Evolutionary conservation across 2,113 vertebrate genomes (phyloP), one percentile per base, ranked within the genome.

Genomic region (Rana temporaria): DNA sequence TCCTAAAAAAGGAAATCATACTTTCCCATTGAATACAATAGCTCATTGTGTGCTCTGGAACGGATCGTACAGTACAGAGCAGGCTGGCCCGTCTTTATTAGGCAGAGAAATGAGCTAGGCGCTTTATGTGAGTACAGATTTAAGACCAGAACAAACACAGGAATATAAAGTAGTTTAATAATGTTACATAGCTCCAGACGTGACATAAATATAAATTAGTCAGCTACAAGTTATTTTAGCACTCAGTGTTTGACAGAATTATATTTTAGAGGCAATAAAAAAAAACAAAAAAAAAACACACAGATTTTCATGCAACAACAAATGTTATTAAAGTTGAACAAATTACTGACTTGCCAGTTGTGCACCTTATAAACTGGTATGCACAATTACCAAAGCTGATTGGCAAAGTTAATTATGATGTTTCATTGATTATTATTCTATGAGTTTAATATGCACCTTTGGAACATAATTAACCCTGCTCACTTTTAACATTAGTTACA

Each of bases 21-120:
- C 69, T 83, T 83, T 83, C 71, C 71, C 62, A 68, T 75, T 76
- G 72, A 73, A 68, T 83, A 83, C 81, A 83, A 83, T 83, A 83
- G 81, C 64, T 76, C 81, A 83, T 82, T 83, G 81, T 83, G 81
- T 66, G 64, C 30, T 14, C 63, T 83, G 80, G 80, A 73, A 82
- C 63, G 66, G 66, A 70, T 80, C 55, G 64, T 76, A 83, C 71
- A 76, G 63, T 74, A 68, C 71, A 83, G 81, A 75, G 72, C 63
- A 52, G 71, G 64, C 71, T 5, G 70, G 52, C 70, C 48, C 52
- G 60, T 57, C 62, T 82, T 82, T 82, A 80, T 74, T 67, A 75
- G 78, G 70, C 68, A 71, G 57, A 71, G 70, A 59, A 82, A 82
- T 67, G 30, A 82, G 52, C 48, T 74, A 62, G 26, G 32, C 34